Evolutionary conservation across 1,140 invertebrate species (phyloP), one percentile per base, ranked within the genome.

Genomic region (Musca vetustissima): DNA sequence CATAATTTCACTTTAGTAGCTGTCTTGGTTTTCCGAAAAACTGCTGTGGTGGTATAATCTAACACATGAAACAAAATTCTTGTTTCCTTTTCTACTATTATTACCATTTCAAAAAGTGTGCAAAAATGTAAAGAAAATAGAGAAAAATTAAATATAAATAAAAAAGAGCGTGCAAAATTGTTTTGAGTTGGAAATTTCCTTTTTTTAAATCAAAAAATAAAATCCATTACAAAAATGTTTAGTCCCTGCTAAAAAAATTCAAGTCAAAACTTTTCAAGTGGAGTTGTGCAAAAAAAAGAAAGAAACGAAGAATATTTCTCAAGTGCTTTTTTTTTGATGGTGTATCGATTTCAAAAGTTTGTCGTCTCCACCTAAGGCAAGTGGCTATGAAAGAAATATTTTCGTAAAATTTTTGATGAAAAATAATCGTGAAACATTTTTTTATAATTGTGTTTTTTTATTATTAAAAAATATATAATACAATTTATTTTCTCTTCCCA

Each of bases 1-100:
- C n/a, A 36, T 17, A 52, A 52, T 52, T 52, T 61, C 25, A 17
- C 22, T 61, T 61, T 61, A 61, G 57, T 61, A 61, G 57, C 36
- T 36, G 57, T 61, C 57, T 61, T 61, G 57, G 57, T 61, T 61
- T 61, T 32, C 55, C 55, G 28, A 59, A 15, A 28, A 59, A 59
- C 55, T 59, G 55, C 28, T 43, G 28, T n/a, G 17, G 48, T 49
- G 17, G 49, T 52, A 59, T 59, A 59, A 59, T n/a, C 22, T 22
- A 3, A 43, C 11, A 43, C 36, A 43, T n/a, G n/a, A n/a, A n/a
- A n/a, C n/a, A 43, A 43, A 43, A 43, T 43, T 43, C 36, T 11
- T 28, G 36, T 43, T 43, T 43, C 11, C 1, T 43, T 43, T 43
- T n/a, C n/a, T n/a, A n/a, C n/a, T n/a, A n/a, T n/a, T n/a, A n/a